Base-by-base conservation (phyloP, 2,888 invertebrate genomes). In the Toxonevra muliebris region DNA sequence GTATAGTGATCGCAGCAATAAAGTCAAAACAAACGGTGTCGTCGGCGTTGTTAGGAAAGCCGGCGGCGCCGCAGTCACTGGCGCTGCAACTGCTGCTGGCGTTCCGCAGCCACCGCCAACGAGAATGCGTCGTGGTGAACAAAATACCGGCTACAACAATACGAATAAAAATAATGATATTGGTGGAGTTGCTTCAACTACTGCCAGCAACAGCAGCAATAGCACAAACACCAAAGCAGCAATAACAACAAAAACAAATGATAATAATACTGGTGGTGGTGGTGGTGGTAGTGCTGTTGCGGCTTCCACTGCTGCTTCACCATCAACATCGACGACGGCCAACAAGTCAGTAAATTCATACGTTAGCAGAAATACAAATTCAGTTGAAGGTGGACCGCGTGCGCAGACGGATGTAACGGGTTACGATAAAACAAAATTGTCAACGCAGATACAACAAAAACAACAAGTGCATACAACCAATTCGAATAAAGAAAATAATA, bases 331-430 rank as follows among this genome's bases (percentile, higher is more conserved):
- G 17, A 17, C 58, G 20, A 30, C 63, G 48, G 45, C 15, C 13
- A 64, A 67, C 66, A 74, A 75, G 73, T 66, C 75, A 73, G 74
- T 75, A 76, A 76, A 77, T 77, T 73, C 71, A 71, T 58, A 60
- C 70, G 72, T 72, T 73, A 72, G 73, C 73, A 74, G 77, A 77
- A 74, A 73, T 73, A 76, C 76, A 71, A 75, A 79, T 75, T 76
- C 81, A 85, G 82, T 84, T 80, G 84, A 84, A 81, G 82, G 82
- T 79, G 81, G 81, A 80, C 80, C 85, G 83, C 82, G 84, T 80
- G 77, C 79, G 78, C 79, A 78, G 74, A 76, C 78, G 77, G 80
- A 80, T 76, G 75, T 75, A 75, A 73, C 72, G 72, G 77, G 73
- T 68, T 74, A 62, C 65, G 73, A 74, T 65, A 72, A 61, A 65